These are phyloP conservation scores for Mesochorus sp. DNA, from an alignment of 2,888 invertebrate species.

Conservation along the genomic window DNA sequence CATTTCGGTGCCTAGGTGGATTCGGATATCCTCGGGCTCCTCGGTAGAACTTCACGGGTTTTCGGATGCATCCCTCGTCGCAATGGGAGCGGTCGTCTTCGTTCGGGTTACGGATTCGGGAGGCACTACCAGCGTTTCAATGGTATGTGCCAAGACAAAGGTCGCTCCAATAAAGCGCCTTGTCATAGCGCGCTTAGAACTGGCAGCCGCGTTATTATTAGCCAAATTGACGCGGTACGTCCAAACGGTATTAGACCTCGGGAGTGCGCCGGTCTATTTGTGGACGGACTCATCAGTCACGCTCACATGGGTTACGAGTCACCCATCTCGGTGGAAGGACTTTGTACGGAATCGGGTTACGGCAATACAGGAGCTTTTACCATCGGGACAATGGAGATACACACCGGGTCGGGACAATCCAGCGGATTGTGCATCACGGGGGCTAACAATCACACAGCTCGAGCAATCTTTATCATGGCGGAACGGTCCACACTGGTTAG, in stretches of 20 bases:
- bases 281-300: no score
- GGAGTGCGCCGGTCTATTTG: no score
- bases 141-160: slow-evolving; percentile 38
- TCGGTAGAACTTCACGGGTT: slow-evolving; percentile 55
- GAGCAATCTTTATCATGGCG: no score
- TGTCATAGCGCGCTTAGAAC: slow-evolving; percentile 35
- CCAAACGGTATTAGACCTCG: not conserved
- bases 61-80: slow-evolving; percentile 53
- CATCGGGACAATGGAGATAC: no score
- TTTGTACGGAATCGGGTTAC: no score
- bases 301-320: not conserved
- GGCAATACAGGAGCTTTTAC: no score
- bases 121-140: no score
- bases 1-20: slow-evolving; percentile 56
- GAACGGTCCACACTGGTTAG: no score
- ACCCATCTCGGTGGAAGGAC: not conserved
- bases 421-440: not conserved
- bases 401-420: slow-evolving; percentile 14
- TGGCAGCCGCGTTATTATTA: slow-evolving; percentile 36
- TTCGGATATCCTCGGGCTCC: not conserved
- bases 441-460: no score
- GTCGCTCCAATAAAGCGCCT: slow-evolving; percentile 46
- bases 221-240: not conserved
- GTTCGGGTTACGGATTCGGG: slow-evolving; percentile 17
- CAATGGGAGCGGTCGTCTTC: slow-evolving; percentile 50